Evolutionary conservation across 2,888 invertebrate genomes (phyloP).

Genomic region (Neuroscelio doddi): DNA sequence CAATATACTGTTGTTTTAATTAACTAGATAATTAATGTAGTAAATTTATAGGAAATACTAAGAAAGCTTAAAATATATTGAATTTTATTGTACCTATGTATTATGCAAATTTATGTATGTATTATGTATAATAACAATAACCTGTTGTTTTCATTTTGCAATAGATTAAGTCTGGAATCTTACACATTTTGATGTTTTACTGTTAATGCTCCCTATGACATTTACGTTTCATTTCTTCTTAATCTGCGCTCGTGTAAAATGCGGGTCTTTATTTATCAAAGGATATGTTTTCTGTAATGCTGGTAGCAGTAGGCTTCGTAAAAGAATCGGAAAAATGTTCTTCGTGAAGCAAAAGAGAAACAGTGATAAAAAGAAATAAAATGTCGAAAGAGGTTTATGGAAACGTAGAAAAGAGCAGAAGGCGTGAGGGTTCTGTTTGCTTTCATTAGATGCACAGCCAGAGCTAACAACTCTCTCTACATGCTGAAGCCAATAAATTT

Average conservation of each 20-base stretch:
- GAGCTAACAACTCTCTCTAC: slow-evolving; percentile 52
- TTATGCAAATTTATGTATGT: too few relatives aligned
- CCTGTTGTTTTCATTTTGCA: too few relatives aligned
- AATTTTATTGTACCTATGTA: too few relatives aligned
- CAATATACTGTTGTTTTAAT: too few relatives aligned
- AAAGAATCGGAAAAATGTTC: slow-evolving; percentile 38
- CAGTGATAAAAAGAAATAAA: slow-evolving; percentile 39
- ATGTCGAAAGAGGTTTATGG: slow-evolving; percentile 21
- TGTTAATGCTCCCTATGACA: too few relatives aligned
- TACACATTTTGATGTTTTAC: slow-evolving; percentile 24
- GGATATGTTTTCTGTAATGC: slow-evolving; percentile 45
- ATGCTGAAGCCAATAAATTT: slow-evolving; percentile 42
- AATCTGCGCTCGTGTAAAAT: slow-evolving; percentile 39
- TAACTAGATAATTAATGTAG: too few relatives aligned
- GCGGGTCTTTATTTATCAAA: slow-evolving; percentile 44
- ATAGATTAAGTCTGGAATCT: slow-evolving; percentile 29
- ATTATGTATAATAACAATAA: too few relatives aligned
- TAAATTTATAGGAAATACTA: too few relatives aligned
- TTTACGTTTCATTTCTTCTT: slow-evolving; percentile 35
- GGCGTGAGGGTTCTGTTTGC: slow-evolving; percentile 53
- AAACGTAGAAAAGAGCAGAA: slow-evolving; percentile 28
- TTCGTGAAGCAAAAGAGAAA: slow-evolving; percentile 35
- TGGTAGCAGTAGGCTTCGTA: slow-evolving; percentile 51
- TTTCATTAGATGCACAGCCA: slow-evolving; percentile 56
- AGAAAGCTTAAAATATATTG: too few relatives aligned